These are phyloP conservation scores for Sinentomon sp. DNA, from an alignment of 2,888 invertebrate genomes.

Conservation along the genomic window DNA sequence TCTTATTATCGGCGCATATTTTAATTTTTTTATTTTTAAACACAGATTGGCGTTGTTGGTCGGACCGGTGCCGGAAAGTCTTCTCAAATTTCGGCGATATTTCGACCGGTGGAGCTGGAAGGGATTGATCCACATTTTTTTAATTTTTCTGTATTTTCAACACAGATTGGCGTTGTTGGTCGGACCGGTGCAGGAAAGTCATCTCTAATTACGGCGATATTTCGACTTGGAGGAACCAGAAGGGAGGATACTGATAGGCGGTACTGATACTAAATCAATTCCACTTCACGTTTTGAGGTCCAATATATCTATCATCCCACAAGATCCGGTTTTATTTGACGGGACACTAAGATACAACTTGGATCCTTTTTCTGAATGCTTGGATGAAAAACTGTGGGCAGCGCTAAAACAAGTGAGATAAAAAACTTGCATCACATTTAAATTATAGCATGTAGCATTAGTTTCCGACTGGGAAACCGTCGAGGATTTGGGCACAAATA, in stretches of 20 bases:
- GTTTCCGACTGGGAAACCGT: too few relatives aligned
- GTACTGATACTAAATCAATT: constrained; percentile 21
- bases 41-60: constrained; percentile 22
- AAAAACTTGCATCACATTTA: too few relatives aligned
- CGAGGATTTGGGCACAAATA: too few relatives aligned
- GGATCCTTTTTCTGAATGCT: constrained; percentile 12
- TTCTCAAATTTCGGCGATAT: constrained; percentile 37
- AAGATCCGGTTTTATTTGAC: constrained; percentile 11
- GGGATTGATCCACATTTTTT: too few relatives aligned
- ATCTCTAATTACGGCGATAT: constrained; percentile 37
- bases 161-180: constrained; percentile 22
- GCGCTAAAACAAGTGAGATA: constrained; percentile 13
- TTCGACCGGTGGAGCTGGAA: constrained; percentile 33
- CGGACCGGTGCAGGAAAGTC: constrained; percentile 40
- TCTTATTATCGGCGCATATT: too few relatives aligned
- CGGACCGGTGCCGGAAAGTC: constrained; percentile 40
- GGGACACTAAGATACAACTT: constrained; percentile 12
- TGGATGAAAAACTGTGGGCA: constrained; percentile 12
- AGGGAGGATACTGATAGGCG: constrained; percentile 39
- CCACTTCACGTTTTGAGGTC: constrained; percentile 14
- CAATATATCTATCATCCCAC: constrained; percentile 13
- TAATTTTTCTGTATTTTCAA: constrained; percentile 2
- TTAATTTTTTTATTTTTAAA: constrained; percentile 1
- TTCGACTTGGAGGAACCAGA: constrained; percentile 34
- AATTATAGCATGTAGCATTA: too few relatives aligned